These are phyloP conservation scores for Otocyon megalotis DNA, from an alignment of 2,113 vertebrate genomes.

Conservation along the genomic window DNA sequence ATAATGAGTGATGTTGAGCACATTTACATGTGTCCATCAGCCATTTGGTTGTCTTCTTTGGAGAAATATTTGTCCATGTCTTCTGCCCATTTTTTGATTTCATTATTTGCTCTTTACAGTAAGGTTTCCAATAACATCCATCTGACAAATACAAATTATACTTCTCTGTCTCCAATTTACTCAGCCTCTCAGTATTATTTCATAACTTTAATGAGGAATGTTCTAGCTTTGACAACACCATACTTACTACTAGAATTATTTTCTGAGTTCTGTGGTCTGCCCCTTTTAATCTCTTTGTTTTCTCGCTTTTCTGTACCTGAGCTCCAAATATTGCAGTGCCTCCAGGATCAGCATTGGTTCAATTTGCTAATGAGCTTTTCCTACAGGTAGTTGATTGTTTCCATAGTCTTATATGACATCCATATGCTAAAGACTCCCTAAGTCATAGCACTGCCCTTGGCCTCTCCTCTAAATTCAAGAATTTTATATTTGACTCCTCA, in stretches of 20 bases:
- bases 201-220: neutral
- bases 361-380: neutral
- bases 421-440: neutral
- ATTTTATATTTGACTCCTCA: neutral
- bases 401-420: neutral
- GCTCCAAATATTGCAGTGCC: neutral
- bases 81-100: neutral
- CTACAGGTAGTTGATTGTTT: neutral
- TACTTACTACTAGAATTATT: neutral
- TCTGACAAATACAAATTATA: neutral
- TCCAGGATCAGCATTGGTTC: neutral
- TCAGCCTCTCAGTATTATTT: neutral
- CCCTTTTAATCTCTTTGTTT: neutral
- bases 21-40: neutral
- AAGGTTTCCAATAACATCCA: neutral
- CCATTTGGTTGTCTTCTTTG: neutral
- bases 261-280: neutral
- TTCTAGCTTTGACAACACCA: neutral
- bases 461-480: neutral
- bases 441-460: neutral
- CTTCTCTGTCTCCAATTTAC: neutral
- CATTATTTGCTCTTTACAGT: neutral
- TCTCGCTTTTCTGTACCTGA: neutral
- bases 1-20: neutral
- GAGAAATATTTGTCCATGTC: neutral